phyloP scores from a whole-genome alignment of 2,797 vertebrate species.

The Schizothorax lantsangensis region DNA sequence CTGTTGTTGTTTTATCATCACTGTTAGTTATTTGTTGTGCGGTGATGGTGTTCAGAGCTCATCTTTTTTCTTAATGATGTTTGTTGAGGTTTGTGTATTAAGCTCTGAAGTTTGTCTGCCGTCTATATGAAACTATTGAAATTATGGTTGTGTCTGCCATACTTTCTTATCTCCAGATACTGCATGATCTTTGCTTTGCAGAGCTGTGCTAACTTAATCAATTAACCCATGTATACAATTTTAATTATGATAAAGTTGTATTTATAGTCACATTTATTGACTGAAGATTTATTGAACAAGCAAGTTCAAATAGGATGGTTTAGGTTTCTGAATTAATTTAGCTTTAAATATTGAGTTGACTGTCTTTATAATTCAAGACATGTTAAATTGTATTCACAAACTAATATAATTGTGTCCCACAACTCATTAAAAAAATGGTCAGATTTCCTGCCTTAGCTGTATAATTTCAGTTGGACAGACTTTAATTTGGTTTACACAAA shows the following conservation, averaged over 20 bases:
- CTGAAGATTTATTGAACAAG: neutral
- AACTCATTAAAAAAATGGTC: neutral
- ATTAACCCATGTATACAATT: neutral
- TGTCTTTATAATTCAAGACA: neutral
- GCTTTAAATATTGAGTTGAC: neutral
- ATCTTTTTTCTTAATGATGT: constrained; percentile 20
- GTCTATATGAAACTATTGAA: neutral
- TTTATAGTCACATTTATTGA: neutral
- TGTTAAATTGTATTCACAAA: neutral
- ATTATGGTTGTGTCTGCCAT: neutral
- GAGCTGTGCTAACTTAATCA: neutral
- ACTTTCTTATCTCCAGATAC: constrained; percentile 3
- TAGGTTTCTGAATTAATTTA: neutral
- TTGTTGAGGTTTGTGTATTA: constrained; percentile 8
- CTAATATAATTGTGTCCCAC: neutral
- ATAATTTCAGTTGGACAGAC: neutral
- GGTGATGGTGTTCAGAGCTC: constrained; percentile 13
- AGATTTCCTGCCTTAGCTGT: neutral
- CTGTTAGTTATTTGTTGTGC: constrained; percentile 19
- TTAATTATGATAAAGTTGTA: neutral
- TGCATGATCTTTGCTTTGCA: constrained; percentile 6
- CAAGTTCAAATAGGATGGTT: neutral
- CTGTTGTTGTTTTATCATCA: constrained; percentile 4
- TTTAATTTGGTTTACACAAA: constrained; percentile 1
- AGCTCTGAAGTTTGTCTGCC: neutral